Evolutionary conservation across 2,797 vertebrate species (phyloP).

Genomic region (Myotis pilosus): DNA sequence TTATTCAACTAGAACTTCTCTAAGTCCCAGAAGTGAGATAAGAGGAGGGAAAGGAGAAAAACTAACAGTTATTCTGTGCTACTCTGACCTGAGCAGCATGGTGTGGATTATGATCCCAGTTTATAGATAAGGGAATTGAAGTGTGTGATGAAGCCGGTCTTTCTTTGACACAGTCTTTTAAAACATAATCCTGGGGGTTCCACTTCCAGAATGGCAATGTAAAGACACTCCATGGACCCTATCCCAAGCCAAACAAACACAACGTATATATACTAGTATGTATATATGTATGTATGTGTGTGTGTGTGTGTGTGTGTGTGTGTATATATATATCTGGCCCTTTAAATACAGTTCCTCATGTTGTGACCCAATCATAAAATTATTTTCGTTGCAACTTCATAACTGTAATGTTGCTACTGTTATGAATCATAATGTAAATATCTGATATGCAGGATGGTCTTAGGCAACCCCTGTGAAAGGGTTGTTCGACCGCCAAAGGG

Average conservation of each 20-base stretch:
- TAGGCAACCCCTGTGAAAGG: too few species aligned
- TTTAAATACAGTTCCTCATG: too few species aligned
- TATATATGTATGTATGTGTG: too few species aligned
- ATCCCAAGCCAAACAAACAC: background rate
- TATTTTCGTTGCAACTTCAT: too few species aligned
- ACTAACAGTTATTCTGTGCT: background rate
- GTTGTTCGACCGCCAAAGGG: too few species aligned
- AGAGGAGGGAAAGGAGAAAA: background rate
- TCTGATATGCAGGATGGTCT: too few species aligned
- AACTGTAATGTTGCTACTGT: too few species aligned
- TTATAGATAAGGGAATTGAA: slow-evolving; percentile 17
- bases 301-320: too few species aligned
- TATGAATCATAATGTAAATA: too few species aligned
- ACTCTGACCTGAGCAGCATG: background rate
- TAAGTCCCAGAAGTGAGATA: background rate
- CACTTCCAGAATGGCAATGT: background rate
- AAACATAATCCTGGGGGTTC: background rate
- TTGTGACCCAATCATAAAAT: too few species aligned
- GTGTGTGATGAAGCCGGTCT: background rate
- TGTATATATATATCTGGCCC: too few species aligned
- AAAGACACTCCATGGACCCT: background rate
- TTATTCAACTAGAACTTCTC: slow-evolving; percentile 1
- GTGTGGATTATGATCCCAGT: background rate
- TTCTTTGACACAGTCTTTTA: background rate
- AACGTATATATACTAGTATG: background rate